Percentiles rank a stretch among this genome's conserved stretches.
These are phyloP conservation scores for Fissipunctia ypsillon DNA, from an alignment of 2,888 invertebrate genomes.

Conservation along the genomic window DNA sequence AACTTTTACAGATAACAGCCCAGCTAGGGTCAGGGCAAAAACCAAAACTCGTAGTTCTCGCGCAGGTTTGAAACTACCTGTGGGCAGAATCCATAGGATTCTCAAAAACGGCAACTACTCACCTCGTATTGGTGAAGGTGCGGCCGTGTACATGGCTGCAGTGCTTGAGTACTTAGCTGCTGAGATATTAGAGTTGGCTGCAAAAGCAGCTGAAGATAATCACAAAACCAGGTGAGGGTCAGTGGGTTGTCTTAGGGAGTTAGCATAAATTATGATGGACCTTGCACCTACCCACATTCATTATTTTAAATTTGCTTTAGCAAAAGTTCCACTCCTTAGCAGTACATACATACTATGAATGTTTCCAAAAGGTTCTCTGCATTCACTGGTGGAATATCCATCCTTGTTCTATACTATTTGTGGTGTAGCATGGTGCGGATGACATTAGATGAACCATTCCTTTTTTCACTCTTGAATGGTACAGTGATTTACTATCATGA, in stretches of 20 bases:
- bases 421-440: too few relatives aligned
- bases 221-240: constrained; percentile 92
- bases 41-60: constrained; percentile 88
- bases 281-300: constrained; percentile 10
- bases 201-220: constrained; percentile 93
- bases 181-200: constrained; percentile 92
- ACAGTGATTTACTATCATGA: too few relatives aligned
- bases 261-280: not conserved
- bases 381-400: not conserved
- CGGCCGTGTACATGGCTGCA: constrained; percentile 90
- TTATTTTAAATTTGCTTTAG: not conserved
- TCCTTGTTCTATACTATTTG: too few relatives aligned
- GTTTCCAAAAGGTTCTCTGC: too few relatives aligned
- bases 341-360: not conserved
- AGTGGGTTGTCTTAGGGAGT: too few relatives aligned
- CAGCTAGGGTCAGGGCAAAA: constrained; percentile 75
- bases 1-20: constrained; percentile 41
- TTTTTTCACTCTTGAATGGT: too few relatives aligned
- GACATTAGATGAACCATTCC: too few relatives aligned
- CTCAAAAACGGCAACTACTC: constrained; percentile 92
- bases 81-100: constrained; percentile 91
- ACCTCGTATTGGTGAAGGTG: constrained; percentile 90
- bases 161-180: constrained; percentile 93
- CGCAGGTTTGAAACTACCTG: constrained; percentile 91
- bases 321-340: not conserved